phyloP scores from a whole-genome alignment of 2,888 invertebrate species.

The Leptinotarsa peninsularis region DNA sequence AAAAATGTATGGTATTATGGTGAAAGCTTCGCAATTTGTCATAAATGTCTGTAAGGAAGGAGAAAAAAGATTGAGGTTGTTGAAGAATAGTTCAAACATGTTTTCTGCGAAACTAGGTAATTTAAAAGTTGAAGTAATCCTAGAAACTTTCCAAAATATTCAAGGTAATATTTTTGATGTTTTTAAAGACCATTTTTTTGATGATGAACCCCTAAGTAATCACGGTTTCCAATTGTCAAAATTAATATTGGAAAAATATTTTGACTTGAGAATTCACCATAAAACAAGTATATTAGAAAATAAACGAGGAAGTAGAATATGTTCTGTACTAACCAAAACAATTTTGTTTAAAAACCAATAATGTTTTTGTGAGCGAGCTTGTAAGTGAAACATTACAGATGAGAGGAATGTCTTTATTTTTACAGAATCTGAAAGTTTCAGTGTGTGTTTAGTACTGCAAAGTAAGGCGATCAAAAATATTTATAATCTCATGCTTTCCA shows the following conservation, averaged over 20 bases:
- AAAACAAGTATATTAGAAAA: conserved; percentile 4
- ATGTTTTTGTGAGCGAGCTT: conserved; percentile 1
- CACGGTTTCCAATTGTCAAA: conserved; percentile 29
- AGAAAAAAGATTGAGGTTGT: conserved; percentile 18
- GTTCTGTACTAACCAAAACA: conserved; percentile 11
- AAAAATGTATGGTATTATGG: conserved; percentile 35
- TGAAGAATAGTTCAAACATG: conserved; percentile 10
- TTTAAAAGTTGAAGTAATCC: background rate
- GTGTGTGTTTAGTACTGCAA: no score
- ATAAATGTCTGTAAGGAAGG: conserved; percentile 25
- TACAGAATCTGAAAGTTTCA: no score
- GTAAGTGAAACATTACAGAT: background rate
- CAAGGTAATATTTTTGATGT: background rate
- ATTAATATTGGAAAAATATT: conserved; percentile 37
- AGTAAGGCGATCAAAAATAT: no score
- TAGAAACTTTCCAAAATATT: background rate
- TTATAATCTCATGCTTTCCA: no score
- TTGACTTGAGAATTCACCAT: conserved; percentile 13
- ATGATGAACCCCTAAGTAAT: conserved; percentile 29
- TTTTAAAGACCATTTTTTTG: conserved; percentile 36
- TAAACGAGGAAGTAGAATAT: background rate
- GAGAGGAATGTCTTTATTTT: no score
- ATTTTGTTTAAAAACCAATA: conserved; percentile 16
- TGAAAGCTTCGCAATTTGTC: conserved; percentile 29
- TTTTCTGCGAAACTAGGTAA: conserved; percentile 8